Base-by-base conservation (phyloP, 2,113 vertebrate species). In the Microtus montanus region DNA sequence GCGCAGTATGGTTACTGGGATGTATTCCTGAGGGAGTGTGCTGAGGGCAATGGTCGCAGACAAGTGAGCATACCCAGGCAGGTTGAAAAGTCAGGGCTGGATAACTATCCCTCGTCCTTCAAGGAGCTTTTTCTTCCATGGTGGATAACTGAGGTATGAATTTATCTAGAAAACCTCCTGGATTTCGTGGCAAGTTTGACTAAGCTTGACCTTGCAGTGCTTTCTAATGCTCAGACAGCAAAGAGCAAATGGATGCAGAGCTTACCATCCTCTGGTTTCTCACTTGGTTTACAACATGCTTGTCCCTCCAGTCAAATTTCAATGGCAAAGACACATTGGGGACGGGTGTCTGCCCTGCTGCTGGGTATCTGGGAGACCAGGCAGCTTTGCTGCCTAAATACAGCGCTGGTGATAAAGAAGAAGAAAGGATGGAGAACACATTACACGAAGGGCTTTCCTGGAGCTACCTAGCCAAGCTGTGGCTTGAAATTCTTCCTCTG, bases 281-380 rank as follows among this genome's bases (percentile, higher is more conserved):
- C 95, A 99, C 99, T 75, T 97, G 97, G 9, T 98, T 99, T 84
- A 99, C 98, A 70, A 98, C 98, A 33, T 98, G 98, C 96, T 98
- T 98, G 92, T 99, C 99, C 86, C 99, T 98, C 99, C 99, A 99
- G 98, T 99, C 99, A 98, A 99, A 99, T 97, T 94, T 99, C 95
- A 95, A 96, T 7, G 99, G 99, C 93, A 99, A 98, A 83, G 96
- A 91, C 9, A 96, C 85, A 38, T 93, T 95, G 22, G 92, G n/a
- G 93, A 90, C 7, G 75, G 73, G 30, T 0, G 2, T 94, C 15
- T 90, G 97, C 95, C 82, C 12, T 70, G 35, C 90, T 71, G 98
- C 96, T 49, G 82, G 5, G 90, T 99, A 99, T 95, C 74, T 97
- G 87, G 98, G 98, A 85, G 98, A 97, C 79, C 79, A 96, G 89